These are phyloP conservation scores for Pyrgus malvae DNA, from an alignment of 2,888 invertebrate species.

Conservation along the genomic window DNA sequence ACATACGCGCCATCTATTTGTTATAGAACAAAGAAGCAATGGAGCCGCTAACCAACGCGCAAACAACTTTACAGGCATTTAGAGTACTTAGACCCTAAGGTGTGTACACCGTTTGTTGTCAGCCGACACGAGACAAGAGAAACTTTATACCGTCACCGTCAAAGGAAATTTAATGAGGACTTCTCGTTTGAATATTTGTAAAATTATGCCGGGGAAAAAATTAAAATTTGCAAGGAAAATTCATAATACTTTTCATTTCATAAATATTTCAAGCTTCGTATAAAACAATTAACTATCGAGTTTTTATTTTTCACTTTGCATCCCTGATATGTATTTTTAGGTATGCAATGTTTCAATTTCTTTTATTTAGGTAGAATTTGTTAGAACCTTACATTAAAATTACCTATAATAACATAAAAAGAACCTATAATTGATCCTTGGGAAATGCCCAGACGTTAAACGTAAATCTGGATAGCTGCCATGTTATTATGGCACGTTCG, in stretches of 20 bases:
- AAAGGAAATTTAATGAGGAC: background rate
- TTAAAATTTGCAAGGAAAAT: too few species aligned
- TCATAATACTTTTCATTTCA: too few species aligned
- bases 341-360: background rate
- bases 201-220: background rate
- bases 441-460: background rate
- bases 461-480: background rate
- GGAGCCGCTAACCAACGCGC: conserved; percentile 26
- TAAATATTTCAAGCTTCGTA: too few species aligned
- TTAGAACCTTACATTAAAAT: too few species aligned
- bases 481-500: conserved; percentile 2
- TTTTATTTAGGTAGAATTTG: too few species aligned
- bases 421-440: background rate
- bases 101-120: conserved; percentile 2
- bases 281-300: too few species aligned
- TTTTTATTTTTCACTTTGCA: too few species aligned
- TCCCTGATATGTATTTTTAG: too few species aligned
- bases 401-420: too few species aligned
- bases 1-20: conserved; percentile 32
- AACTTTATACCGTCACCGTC: conserved; percentile 3
- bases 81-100: background rate
- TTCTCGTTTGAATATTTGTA: background rate
- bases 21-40: conserved; percentile 33
- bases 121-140: background rate
- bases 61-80: conserved; percentile 19